A percentile compares a stretch with the other conserved stretches of the same genome.
Conservation (phyloP, 2,888 invertebrate species). For the Trachelus stipa region DNA sequence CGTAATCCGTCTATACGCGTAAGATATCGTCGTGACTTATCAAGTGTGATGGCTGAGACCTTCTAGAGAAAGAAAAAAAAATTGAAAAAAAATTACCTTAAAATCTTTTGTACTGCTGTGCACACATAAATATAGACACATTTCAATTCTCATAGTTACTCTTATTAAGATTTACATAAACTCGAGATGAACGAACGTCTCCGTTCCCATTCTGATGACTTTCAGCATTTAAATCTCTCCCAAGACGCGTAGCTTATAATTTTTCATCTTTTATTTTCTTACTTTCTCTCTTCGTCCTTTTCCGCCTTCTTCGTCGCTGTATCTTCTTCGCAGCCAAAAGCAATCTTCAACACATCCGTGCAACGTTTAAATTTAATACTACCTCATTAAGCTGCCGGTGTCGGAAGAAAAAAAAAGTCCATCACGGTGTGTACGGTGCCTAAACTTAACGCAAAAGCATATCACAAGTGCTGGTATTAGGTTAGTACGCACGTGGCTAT, state of each 20-base stretch:
- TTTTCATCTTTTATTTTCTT: neutral
- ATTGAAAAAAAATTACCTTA: too few species aligned
- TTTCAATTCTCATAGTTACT: neutral
- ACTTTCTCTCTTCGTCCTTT: neutral
- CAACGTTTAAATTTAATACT: conserved; percentile 35
- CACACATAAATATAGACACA: neutral
- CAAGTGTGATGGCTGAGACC: neutral
- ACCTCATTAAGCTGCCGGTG: conserved; percentile 31
- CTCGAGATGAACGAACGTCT: neutral
- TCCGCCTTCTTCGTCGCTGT: neutral
- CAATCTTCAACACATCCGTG: neutral
- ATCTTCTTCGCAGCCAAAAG: neutral
- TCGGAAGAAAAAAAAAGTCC: conserved; percentile 13
- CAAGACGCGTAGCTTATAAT: neutral
- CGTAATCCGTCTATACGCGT: neutral
- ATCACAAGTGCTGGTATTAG: neutral
- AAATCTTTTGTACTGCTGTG: neutral
- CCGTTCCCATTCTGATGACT: neutral
- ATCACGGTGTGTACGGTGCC: neutral
- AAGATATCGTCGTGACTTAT: neutral
- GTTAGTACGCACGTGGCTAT: neutral
- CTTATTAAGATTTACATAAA: neutral
- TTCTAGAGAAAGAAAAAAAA: too few species aligned
- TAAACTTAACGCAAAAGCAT: neutral
- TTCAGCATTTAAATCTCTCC: neutral